A percentile compares a stretch with the other conserved stretches of the same genome.
Evolutionary conservation across 2,888 invertebrate genomes (phyloP).

Genomic region (Cephus rjabovi): DNA sequence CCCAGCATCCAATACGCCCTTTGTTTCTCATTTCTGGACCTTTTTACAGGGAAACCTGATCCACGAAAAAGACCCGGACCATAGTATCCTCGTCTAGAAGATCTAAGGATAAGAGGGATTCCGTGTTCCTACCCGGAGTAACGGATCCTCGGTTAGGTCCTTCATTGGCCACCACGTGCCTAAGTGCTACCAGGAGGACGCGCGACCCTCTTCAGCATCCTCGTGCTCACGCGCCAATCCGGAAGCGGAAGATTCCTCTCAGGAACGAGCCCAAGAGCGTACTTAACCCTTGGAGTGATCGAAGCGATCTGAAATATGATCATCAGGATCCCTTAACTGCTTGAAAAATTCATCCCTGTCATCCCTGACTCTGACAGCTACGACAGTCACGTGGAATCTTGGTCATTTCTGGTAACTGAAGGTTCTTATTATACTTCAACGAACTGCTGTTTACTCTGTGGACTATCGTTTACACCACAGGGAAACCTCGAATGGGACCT

Average conservation of each 20-base stretch:
- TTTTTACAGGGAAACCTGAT: background rate
- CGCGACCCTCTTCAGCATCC: conserved; percentile 51
- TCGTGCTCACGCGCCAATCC: conserved; percentile 56
- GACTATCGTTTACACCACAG: background rate
- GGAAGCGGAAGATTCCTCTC: conserved; percentile 63
- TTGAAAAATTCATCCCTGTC: background rate
- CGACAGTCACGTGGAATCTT: background rate
- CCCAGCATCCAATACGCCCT: background rate
- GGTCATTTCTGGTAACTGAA: background rate
- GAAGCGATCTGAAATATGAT: conserved; percentile 49
- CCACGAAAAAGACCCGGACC: conserved; percentile 2
- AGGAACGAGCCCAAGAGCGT: conserved; percentile 20
- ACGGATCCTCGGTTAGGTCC: conserved; percentile 41
- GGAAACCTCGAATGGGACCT: background rate
- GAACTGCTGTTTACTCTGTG: background rate
- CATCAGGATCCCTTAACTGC: conserved; percentile 12
- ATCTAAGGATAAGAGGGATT: background rate
- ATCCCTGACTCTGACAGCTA: background rate
- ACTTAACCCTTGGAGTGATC: conserved; percentile 57
- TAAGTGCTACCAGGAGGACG: conserved; percentile 53
- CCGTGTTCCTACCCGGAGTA: conserved; percentile 5
- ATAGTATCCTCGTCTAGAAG: background rate
- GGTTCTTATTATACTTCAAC: background rate
- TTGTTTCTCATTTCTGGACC: background rate
- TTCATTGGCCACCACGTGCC: conserved; percentile 61